Conservation (phyloP, 2,113 vertebrate species). For the Callocephalon fimbriatum region DNA sequence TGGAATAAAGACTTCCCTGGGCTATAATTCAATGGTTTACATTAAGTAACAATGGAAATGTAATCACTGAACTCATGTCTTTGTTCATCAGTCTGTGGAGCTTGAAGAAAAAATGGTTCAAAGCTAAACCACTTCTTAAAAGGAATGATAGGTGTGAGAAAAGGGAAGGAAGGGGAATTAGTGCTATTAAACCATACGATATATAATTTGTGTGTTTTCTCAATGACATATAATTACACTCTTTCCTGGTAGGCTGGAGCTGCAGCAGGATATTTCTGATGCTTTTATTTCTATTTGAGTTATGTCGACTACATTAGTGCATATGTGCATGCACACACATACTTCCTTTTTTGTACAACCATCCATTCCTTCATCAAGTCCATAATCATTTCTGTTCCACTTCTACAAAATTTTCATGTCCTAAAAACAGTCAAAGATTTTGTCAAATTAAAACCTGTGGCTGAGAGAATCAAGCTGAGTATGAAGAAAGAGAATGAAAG, state of each 20-base stretch:
- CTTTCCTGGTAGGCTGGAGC: neutral
- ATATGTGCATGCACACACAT: no score
- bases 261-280: neutral
- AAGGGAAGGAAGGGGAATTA: neutral
- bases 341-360: neutral
- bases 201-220: neutral
- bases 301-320: neutral
- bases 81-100: neutral
- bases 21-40: neutral
- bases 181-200: neutral
- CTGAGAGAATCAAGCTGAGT: neutral
- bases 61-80: neutral
- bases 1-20: neutral
- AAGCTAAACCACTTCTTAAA: neutral
- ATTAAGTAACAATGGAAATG: neutral
- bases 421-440: constrained; percentile 6
- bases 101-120: neutral
- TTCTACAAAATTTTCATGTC: neutral
- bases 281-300: neutral
- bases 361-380: neutral
- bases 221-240: neutral
- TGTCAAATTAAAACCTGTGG: constrained; percentile 9
- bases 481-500: constrained; percentile 28
- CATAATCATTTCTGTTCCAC: neutral
- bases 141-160: neutral